Percentiles rank a stretch among this genome's conserved stretches.
Evolutionary conservation across 2,113 vertebrate genomes (phyloP).

Genomic region (Polypterus bichir): DNA sequence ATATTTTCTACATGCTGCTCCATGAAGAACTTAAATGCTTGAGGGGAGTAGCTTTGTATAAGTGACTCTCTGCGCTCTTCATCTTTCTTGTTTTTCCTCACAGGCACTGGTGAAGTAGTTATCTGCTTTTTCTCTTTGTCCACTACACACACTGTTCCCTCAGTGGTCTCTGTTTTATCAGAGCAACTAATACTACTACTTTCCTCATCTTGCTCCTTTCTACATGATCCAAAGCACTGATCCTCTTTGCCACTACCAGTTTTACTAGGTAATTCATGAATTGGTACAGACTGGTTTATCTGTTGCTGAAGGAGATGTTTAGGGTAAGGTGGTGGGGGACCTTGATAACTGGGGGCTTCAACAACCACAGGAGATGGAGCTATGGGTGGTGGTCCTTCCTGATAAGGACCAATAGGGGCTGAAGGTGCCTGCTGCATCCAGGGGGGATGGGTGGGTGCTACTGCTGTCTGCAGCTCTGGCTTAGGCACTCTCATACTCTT

Average conservation of each 20-base stretch:
- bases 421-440: slow-evolving; percentile 55
- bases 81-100: slow-evolving; percentile 80
- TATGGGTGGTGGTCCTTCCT: slow-evolving; percentile 24
- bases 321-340: slow-evolving; percentile 76
- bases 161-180: slow-evolving; percentile 34
- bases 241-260: slow-evolving; percentile 29
- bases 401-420: slow-evolving; percentile 31
- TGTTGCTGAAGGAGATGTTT: slow-evolving; percentile 81
- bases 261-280: slow-evolving; percentile 20
- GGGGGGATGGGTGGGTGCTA: slow-evolving; percentile 83
- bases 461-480: slow-evolving; percentile 84
- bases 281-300: slow-evolving; percentile 38
- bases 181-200: slow-evolving; percentile 41
- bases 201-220: slow-evolving; percentile 50
- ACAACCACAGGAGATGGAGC: slow-evolving; percentile 24
- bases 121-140: slow-evolving; percentile 94
- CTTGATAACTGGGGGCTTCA: slow-evolving; percentile 55
- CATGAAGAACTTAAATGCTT: slow-evolving; percentile 99
- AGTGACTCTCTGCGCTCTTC: slow-evolving; percentile 78
- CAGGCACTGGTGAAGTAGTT: slow-evolving; percentile 86
- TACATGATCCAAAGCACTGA: slow-evolving; percentile 24
- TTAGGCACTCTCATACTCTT: slow-evolving; percentile 90
- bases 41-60: slow-evolving; percentile 81
- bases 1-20: slow-evolving; percentile 97
- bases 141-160: slow-evolving; percentile 21